A percentile compares a stretch with the other conserved stretches of the same genome.
Evolutionary conservation across 2,888 invertebrate species (phyloP).

Genomic region (Polietes domitor): DNA sequence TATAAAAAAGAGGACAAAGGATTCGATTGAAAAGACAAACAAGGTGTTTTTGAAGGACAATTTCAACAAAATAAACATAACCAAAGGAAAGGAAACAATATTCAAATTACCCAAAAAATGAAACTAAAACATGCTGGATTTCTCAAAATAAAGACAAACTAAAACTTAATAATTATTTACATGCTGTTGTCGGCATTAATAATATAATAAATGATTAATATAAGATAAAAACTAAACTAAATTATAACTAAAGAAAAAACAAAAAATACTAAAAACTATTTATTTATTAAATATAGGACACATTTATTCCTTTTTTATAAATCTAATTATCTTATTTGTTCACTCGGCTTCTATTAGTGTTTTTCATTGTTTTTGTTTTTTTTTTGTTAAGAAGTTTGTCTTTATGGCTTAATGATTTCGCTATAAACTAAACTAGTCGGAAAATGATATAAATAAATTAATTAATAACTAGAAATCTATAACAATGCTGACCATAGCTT

Average conservation of each 20-base stretch:
- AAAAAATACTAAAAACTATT: conserved; percentile 37
- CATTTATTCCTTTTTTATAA: conserved; percentile 54
- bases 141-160: not conserved
- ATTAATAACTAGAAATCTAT: not conserved
- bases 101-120: conserved; percentile 28
- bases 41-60: conserved; percentile 42
- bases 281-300: conserved; percentile 78
- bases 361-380: conserved; percentile 25
- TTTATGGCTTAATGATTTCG: not conserved
- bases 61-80: conserved; percentile 4
- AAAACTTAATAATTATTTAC: conserved; percentile 16
- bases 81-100: not conserved
- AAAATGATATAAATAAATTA: not conserved
- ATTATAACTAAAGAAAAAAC: conserved; percentile 17
- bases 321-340: conserved; percentile 35
- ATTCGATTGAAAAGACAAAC: conserved; percentile 55
- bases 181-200: not conserved
- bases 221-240: conserved; percentile 27
- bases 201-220: not conserved
- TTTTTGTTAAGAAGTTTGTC: not conserved
- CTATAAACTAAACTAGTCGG: not conserved
- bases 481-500: conserved; percentile 64
- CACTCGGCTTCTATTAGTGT: conserved; percentile 34
- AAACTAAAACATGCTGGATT: conserved; percentile 45
- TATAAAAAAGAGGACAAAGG: conserved; percentile 39